Conservation (phyloP, 2,888 invertebrate genomes). For the Osedax fenrisi region DNA sequence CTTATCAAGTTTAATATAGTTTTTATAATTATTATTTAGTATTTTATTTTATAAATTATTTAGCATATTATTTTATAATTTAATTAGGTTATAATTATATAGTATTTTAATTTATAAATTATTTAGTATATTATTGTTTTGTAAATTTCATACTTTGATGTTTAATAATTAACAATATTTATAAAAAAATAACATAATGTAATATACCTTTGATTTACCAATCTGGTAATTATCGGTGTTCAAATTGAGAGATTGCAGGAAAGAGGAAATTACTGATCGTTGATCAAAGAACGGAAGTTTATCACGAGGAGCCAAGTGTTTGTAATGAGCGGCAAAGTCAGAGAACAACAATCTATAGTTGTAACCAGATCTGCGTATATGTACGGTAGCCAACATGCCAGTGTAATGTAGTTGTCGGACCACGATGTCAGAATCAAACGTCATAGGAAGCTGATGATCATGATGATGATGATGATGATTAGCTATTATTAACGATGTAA, state of each 20-base stretch:
- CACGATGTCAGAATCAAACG: conserved; percentile 83
- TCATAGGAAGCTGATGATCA: conserved; percentile 61
- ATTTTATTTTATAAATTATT: too few species aligned
- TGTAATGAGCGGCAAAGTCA: conserved; percentile 81
- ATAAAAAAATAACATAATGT: neutral
- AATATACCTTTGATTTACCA: conserved; percentile 63
- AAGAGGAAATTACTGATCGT: conserved; percentile 58
- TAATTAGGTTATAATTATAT: neutral
- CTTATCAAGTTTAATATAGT: too few species aligned
- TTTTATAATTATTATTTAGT: too few species aligned
- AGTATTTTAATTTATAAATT: neutral
- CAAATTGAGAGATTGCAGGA: conserved; percentile 69
- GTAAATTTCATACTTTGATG: too few species aligned
- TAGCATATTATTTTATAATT: neutral
- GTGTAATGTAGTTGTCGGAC: conserved; percentile 80
- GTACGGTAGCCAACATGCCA: conserved; percentile 88
- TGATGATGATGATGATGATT: neutral
- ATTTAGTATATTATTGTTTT: neutral
- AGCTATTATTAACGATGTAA: neutral
- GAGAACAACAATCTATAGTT: conserved; percentile 83
- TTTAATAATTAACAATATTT: too few species aligned
- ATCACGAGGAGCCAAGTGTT: conserved; percentile 73
- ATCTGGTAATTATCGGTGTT: conserved; percentile 82
- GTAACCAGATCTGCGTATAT: conserved; percentile 85
- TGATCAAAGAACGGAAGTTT: conserved; percentile 52